Conservation (phyloP, 1,140 invertebrate species). For the Polypedilum vanderplanki region DNA sequence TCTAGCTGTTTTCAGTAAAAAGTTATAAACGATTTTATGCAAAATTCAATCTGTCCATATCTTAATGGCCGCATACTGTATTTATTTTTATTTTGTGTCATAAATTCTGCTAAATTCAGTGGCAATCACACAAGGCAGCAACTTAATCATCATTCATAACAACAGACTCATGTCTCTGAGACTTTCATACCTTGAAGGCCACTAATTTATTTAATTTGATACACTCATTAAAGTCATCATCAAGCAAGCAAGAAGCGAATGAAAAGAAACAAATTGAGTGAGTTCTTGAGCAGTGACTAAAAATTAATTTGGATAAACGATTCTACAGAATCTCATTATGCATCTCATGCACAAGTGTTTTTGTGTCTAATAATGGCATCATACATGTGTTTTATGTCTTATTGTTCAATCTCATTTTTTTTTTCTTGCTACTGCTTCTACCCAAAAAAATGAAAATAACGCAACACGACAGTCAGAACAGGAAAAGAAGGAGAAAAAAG, state of each 20-base stretch:
- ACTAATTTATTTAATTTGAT: slow-evolving; percentile 20
- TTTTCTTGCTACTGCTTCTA: not conserved
- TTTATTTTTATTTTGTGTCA: not conserved
- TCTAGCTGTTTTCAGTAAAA: no score
- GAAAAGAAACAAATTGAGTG: not conserved
- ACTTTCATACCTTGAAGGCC: not conserved
- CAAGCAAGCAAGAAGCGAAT: not conserved
- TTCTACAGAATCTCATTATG: not conserved
- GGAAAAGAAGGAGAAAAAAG: not conserved
- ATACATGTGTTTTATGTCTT: slow-evolving; percentile 18
- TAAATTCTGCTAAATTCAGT: slow-evolving; percentile 13
- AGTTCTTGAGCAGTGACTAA: not conserved
- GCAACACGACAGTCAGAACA: not conserved
- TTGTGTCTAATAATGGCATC: not conserved
- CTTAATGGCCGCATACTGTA: no score
- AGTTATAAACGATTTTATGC: no score
- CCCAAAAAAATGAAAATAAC: not conserved
- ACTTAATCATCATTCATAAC: slow-evolving; percentile 19
- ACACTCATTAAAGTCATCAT: slow-evolving; percentile 15
- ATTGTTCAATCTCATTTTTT: not conserved
- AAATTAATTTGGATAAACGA: slow-evolving; percentile 19
- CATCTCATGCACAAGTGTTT: no score
- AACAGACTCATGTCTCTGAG: not conserved
- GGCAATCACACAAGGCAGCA: not conserved
- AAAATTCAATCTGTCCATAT: no score